Base-by-base conservation (phyloP, 1,140 invertebrate genomes). In the Papilio xuthus region DNA sequence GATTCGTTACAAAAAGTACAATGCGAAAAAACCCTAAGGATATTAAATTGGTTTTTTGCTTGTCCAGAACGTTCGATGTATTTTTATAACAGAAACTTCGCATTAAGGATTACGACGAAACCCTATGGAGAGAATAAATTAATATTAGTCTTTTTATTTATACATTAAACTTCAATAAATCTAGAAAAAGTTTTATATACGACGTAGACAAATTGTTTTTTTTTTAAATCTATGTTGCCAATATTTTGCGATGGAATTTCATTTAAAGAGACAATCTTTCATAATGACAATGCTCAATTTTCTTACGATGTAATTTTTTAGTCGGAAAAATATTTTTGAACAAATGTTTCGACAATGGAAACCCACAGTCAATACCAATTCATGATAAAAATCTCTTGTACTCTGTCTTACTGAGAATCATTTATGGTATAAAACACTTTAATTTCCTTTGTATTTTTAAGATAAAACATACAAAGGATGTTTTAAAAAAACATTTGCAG, bases 31-130 rank as follows among this genome's bases (percentile, higher is more conserved):
- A 63, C 13, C 32, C 20, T 15, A 15, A 63, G 74, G 74, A 76
- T 76, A 76, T 60, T 76, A 76, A 76, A 76, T 76, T 60, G 74
- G 74, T 76, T 76, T 76, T 76, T 76, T 76, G 74, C 74, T 41
- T 60, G 12, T 28, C 3, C 7, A 20, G 28, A 12, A 10, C 42
- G 32, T 76, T 63, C 44, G 6, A 56, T 18, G 15, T 74, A 47
- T 76, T 76, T 76, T 76, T 60, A 60, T 76, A 32, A 37, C 20
- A 18, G 32, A 28, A 47, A 53, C 44, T 47, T 53, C 50, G 28
- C 72, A 53, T 56, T 32, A 23, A 53, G 12, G 72, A 75, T 75
- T 75, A 67, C 50, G 7, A 56, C n/a, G n/a, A 28, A 10, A 60
- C 56, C 56, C 60, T 23, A 15, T 67, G 26, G 23, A 28, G 60